These are phyloP conservation scores for Heliconius erato DNA, from an alignment of 2,888 invertebrate genomes.

Conservation along the genomic window DNA sequence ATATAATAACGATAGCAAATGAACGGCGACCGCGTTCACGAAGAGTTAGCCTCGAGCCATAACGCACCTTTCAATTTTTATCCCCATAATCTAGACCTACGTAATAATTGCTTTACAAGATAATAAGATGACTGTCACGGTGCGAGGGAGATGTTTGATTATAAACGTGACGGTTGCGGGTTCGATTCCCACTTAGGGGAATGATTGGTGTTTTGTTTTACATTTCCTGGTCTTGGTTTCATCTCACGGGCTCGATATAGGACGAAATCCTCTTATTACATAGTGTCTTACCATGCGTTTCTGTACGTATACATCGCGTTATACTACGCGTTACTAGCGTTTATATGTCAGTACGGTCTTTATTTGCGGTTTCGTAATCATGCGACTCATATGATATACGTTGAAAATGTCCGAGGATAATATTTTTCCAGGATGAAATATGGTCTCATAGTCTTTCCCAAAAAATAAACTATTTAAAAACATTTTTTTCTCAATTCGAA, in stretches of 20 bases:
- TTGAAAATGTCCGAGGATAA: neutral
- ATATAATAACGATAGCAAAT: neutral
- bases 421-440: neutral
- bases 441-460: neutral
- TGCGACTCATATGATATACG: neutral
- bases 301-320: neutral
- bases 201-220: too few relatives aligned
- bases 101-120: neutral
- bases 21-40: conserved; percentile 16
- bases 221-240: too few relatives aligned
- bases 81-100: neutral
- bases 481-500: too few relatives aligned
- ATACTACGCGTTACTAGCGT: too few relatives aligned
- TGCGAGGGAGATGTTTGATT: neutral
- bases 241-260: neutral
- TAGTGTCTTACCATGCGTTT: neutral
- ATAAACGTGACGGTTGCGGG: neutral
- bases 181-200: neutral
- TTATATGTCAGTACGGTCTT: neutral
- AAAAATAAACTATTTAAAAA: neutral
- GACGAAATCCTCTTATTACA: neutral
- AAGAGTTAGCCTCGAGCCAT: conserved; percentile 35
- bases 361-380: neutral
- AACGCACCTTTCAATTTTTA: conserved; percentile 38
- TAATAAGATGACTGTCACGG: neutral